These are phyloP conservation scores for Pectinophora gossypiella DNA, from an alignment of 1,140 invertebrate genomes.

Conservation along the genomic window DNA sequence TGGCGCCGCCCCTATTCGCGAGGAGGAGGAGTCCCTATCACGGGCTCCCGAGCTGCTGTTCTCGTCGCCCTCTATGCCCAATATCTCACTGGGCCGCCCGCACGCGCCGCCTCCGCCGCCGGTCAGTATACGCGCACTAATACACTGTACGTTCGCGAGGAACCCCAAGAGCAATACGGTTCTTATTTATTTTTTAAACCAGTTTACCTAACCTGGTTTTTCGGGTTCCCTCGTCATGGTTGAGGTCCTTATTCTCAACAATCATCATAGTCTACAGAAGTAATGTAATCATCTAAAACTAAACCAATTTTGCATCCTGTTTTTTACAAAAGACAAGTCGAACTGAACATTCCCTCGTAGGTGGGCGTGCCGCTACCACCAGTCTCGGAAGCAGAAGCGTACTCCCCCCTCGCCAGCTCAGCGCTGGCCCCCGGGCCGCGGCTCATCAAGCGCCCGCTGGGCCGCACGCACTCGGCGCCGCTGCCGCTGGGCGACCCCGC, in stretches of 20 bases:
- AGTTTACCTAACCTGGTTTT: too few relatives aligned
- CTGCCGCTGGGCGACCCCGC: constrained; percentile 95
- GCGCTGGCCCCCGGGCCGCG: constrained; percentile 77
- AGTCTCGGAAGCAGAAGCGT: constrained; percentile 85
- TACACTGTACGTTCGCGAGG: neutral
- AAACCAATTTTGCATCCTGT: too few relatives aligned
- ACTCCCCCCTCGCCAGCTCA: constrained; percentile 77
- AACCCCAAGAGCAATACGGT: too few relatives aligned
- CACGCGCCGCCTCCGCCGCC: constrained; percentile 75
- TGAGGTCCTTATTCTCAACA: too few relatives aligned
- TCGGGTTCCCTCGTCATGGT: too few relatives aligned
- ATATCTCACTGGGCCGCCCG: constrained; percentile 94
- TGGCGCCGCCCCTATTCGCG: constrained; percentile 78
- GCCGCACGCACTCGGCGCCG: constrained; percentile 94
- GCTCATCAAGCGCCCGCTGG: constrained; percentile 88
- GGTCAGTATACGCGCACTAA: neutral
- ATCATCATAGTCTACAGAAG: too few relatives aligned
- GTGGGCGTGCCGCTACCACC: constrained; percentile 84
- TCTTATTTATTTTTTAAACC: too few relatives aligned
- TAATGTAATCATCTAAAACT: too few relatives aligned
- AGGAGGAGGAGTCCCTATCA: constrained; percentile 78
- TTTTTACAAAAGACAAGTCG: too few relatives aligned
- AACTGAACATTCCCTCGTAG: too few relatives aligned
- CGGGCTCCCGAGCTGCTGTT: constrained; percentile 81
- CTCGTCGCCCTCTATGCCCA: constrained; percentile 96